Evolutionary conservation across 2,888 invertebrate species (phyloP).

Genomic region (Dusona sp.): DNA sequence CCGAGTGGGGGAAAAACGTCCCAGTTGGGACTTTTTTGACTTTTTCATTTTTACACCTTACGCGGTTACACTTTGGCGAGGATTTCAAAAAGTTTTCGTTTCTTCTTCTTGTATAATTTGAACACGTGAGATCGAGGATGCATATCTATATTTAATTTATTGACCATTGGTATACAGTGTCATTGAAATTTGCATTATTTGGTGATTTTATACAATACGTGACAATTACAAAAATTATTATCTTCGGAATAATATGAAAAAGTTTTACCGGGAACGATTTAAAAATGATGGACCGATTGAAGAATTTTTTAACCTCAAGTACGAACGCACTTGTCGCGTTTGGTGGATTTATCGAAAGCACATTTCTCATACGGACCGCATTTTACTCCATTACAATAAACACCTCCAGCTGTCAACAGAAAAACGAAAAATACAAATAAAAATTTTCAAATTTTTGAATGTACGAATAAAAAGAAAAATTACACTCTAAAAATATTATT

Average conservation of each 20-base stretch:
- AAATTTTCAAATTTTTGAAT: no score
- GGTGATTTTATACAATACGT: not conserved
- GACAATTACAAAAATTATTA: not conserved
- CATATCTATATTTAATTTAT: not conserved
- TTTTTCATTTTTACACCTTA: no score
- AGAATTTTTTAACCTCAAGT: slow-evolving; percentile 79
- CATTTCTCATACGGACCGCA: slow-evolving; percentile 90
- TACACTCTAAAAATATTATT: not conserved
- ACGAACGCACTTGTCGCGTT: slow-evolving; percentile 89
- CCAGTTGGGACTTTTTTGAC: no score
- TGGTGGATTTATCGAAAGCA: slow-evolving; percentile 88
- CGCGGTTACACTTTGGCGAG: not conserved
- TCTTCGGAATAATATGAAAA: not conserved
- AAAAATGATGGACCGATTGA: not conserved
- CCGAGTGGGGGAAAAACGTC: no score
- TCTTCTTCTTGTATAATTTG: not conserved
- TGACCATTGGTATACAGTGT: not conserved
- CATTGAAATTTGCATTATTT: not conserved
- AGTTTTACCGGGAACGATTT: not conserved
- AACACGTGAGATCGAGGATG: not conserved
- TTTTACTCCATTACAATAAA: slow-evolving; percentile 90
- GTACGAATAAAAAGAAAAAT: not conserved
- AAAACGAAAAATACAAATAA: slow-evolving; percentile 11
- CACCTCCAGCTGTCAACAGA: slow-evolving; percentile 83
- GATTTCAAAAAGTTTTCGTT: not conserved